Percentiles rank a stretch among this genome's conserved stretches.
Conservation (phyloP, 2,113 vertebrate species). For the Odocoileus virginianus region DNA sequence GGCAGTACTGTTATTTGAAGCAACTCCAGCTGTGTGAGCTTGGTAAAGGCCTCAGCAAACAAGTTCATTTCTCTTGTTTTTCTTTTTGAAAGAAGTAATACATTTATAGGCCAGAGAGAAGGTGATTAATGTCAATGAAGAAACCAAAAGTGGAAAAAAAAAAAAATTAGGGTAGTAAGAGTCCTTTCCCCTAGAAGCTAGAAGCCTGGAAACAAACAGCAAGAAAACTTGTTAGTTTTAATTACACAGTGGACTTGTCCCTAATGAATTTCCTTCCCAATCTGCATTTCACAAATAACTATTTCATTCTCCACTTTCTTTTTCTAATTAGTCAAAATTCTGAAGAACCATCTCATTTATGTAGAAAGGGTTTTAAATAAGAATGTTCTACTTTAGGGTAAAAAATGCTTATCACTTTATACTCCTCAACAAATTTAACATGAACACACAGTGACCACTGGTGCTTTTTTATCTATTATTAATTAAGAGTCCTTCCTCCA, state of each 20-base stretch:
- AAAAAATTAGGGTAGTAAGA: not conserved
- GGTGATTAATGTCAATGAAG: constrained; percentile 37
- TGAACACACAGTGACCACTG: not conserved
- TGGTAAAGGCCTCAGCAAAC: not conserved
- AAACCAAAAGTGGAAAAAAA: constrained; percentile 48
- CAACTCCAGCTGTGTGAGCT: not conserved
- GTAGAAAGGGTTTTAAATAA: not conserved
- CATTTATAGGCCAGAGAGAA: not conserved
- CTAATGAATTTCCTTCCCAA: not conserved
- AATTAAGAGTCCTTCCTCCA: not conserved
- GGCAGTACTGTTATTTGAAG: not conserved
- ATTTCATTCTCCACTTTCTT: not conserved
- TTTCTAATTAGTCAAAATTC: not conserved
- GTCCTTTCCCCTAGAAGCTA: not conserved
- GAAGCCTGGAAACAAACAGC: not conserved
- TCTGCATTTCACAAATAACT: not conserved
- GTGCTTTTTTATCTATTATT: not conserved
- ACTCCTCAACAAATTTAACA: not conserved
- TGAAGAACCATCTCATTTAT: not conserved
- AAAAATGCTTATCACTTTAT: not conserved
- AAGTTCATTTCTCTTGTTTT: constrained; percentile 15
- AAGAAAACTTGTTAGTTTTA: not conserved
- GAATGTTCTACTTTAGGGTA: not conserved
- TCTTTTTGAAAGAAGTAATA: constrained; percentile 26
- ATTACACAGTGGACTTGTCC: not conserved